Conservation (phyloP, 2,888 invertebrate genomes). For the Eulithis testata region DNA sequence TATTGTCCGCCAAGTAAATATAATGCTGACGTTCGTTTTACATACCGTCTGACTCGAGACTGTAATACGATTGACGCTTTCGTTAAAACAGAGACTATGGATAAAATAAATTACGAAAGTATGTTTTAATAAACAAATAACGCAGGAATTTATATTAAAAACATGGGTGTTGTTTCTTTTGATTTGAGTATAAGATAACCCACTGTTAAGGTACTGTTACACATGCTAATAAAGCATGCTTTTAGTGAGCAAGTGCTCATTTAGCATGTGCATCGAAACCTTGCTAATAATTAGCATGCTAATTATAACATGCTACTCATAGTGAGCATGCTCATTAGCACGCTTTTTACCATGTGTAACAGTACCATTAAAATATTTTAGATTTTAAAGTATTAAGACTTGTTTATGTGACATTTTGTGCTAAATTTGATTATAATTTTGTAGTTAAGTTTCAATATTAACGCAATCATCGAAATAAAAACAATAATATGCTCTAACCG, state of each 20-base stretch:
- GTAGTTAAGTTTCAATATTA: slow-evolving; percentile 37
- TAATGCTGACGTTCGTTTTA: neutral
- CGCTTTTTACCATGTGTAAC: too few relatives aligned
- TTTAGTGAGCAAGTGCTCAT: too few relatives aligned
- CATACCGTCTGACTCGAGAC: neutral
- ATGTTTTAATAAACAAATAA: neutral
- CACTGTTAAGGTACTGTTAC: too few relatives aligned
- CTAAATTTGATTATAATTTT: slow-evolving; percentile 10
- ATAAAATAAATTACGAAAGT: neutral
- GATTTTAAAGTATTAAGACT: neutral
- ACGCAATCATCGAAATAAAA: slow-evolving; percentile 51
- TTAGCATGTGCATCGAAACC: too few relatives aligned
- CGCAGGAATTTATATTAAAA: neutral
- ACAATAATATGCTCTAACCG: slow-evolving; percentile 55
- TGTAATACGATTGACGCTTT: neutral
- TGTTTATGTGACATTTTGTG: neutral
- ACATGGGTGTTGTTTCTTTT: neutral
- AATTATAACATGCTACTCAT: too few relatives aligned
- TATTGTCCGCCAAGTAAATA: too few relatives aligned
- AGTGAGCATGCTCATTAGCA: too few relatives aligned
- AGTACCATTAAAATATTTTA: slow-evolving; percentile 1
- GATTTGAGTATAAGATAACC: slow-evolving; percentile 3
- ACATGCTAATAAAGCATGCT: too few relatives aligned
- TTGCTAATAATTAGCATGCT: too few relatives aligned
- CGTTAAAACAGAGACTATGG: neutral